Evolutionary conservation across 35 echinoderm and acorn worm species (phyloP), one percentile per base, ranked within the genome.

Genomic region (Hemicentrotus pulcherrimus): DNA sequence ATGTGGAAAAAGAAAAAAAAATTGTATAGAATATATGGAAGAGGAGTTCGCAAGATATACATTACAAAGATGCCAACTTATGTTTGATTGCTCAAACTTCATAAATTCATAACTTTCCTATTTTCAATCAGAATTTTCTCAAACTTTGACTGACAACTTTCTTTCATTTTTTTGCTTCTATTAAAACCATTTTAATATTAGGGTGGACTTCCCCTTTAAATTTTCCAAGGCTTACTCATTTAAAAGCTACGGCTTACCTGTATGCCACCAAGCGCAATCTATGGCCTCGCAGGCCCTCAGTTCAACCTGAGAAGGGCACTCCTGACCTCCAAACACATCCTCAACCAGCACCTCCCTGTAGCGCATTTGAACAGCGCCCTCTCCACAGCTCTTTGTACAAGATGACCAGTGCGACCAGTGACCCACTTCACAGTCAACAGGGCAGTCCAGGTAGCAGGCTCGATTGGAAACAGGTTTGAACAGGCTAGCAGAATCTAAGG

Each of bases 331-430:
- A 94, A 96, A 94, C 28, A 86, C 92, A 3, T 95, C 88, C 19
- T 31, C 32, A 19, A 94, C 94, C 32, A 99, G 96, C 5, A 97
- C 91, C 33, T 97, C 96, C 10, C 98, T 86, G 16, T 4, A 46
- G 22, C 98, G 86, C 14, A 97, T 15, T 15, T 98, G 96, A 58
- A 91, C 55, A 33, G 96, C 97, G 33, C 97, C 98, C 45, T 95
- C 86, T 31, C 97, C 96, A 59, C 98, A 99, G 94, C 97, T 97
- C 59, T 97, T 94, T 15, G 98, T 94, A 61, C 98, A 99, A 14
- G 98, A 96, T n/a, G 97, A 97, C 98, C 98, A 99, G 94, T 97
- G 97, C 31, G 96, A 55, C 98, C 98, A 99, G 46, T 99, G 30
- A 6, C 98, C 98, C 3, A 99, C 86, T 94, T 97, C 95, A 95